Percentiles rank a stretch among this genome's conserved stretches.
Evolutionary conservation across 2,888 invertebrate species (phyloP).

Genomic region (Caenorhabditis sp.): DNA sequence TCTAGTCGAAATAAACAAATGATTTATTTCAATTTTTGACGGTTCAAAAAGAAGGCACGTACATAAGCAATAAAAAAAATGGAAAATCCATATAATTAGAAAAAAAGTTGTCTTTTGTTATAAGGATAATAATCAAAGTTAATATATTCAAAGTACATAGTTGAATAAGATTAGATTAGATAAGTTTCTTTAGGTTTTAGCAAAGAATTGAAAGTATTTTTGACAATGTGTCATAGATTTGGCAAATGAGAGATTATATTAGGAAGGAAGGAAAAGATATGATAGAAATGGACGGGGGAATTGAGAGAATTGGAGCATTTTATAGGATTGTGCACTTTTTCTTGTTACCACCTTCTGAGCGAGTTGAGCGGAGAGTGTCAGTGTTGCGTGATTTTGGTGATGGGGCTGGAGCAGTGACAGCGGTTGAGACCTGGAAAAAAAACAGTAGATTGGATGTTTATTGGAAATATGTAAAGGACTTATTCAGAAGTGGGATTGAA

Average conservation of each 20-base stretch:
- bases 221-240: conserved; percentile 4
- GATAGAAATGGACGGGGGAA: not conserved
- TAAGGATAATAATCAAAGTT: no score
- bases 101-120: no score
- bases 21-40: not conserved
- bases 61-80: not conserved
- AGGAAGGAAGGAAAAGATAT: conserved; percentile 1
- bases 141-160: no score
- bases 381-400: conserved; percentile 30
- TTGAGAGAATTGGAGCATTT: not conserved
- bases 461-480: not conserved
- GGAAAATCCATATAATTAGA: not conserved
- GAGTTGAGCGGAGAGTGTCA: conserved; percentile 48
- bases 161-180: not conserved
- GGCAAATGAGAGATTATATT: not conserved
- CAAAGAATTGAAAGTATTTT: not conserved
- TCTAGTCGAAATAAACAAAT: conserved; percentile 5
- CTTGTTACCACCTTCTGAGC: conserved; percentile 40
- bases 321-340: conserved; percentile 46
- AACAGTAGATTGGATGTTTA: no score
- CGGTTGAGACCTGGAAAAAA: not conserved
- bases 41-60: not conserved
- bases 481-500: not conserved
- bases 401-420: not conserved
- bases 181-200: not conserved